Percentiles rank a stretch among this genome's conserved stretches.
Evolutionary conservation across 2,888 invertebrate genomes (phyloP).

Genomic region (Acleris sparsana): DNA sequence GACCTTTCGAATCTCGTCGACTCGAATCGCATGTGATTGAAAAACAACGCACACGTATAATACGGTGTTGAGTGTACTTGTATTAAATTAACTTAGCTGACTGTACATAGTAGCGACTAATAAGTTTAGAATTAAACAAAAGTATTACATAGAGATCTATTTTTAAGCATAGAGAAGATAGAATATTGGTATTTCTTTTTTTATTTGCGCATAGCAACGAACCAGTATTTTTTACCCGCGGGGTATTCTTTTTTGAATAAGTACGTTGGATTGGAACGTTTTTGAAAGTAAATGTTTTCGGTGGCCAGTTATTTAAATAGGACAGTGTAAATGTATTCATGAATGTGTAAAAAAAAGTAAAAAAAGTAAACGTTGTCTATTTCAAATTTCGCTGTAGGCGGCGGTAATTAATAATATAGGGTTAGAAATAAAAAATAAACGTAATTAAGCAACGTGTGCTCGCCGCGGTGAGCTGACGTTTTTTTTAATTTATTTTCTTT

Average conservation of each 20-base stretch:
- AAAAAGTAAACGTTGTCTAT: slow-evolving; percentile 51
- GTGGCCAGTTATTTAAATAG: slow-evolving; percentile 68
- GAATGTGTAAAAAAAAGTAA: slow-evolving; percentile 58
- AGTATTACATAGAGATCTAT: slow-evolving; percentile 72
- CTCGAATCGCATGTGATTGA: slow-evolving; percentile 38
- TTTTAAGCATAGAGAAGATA: slow-evolving; percentile 66
- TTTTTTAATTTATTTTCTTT: background rate
- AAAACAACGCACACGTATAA: slow-evolving; percentile 45
- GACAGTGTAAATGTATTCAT: slow-evolving; percentile 61
- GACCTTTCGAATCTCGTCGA: slow-evolving; percentile 61
- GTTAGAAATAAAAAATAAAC: slow-evolving; percentile 49
- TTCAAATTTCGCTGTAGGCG: slow-evolving; percentile 61
- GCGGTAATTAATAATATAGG: slow-evolving; percentile 50
- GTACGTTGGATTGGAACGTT: slow-evolving; percentile 25
- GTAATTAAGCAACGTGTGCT: slow-evolving; percentile 2
- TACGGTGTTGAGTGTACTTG: slow-evolving; percentile 47
- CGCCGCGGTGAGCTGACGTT: slow-evolving; percentile 5
- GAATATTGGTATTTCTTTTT: slow-evolving; percentile 61
- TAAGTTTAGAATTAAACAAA: slow-evolving; percentile 51
- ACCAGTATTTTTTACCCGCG: slow-evolving; percentile 67
- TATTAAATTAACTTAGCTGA: slow-evolving; percentile 56
- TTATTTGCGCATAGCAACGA: slow-evolving; percentile 78
- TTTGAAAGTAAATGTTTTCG: slow-evolving; percentile 45
- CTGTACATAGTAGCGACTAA: slow-evolving; percentile 72
- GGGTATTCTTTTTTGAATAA: slow-evolving; percentile 33